These are phyloP conservation scores for Muntiacus muntjak DNA, from an alignment of 2,113 vertebrate genomes.

Conservation along the genomic window DNA sequence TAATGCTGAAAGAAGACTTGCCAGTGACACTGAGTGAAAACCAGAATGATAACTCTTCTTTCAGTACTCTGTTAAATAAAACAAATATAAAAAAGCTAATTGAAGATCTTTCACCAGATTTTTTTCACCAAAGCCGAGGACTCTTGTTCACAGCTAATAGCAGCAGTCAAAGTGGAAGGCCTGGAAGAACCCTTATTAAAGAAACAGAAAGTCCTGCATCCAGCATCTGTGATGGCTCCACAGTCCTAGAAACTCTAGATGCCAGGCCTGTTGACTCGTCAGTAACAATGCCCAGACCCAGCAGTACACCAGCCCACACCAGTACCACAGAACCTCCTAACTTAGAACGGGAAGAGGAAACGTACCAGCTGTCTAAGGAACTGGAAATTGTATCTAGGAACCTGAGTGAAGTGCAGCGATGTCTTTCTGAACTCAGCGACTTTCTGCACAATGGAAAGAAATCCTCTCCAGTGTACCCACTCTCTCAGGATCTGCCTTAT, in stretches of 20 bases:
- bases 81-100: slow-evolving; percentile 76
- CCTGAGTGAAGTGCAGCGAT: slow-evolving; percentile 86
- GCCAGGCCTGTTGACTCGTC: slow-evolving; percentile 78
- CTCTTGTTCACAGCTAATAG: slow-evolving; percentile 84
- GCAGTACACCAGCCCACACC: slow-evolving; percentile 75
- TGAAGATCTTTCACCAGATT: slow-evolving; percentile 77
- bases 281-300: slow-evolving; percentile 31
- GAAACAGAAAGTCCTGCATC: slow-evolving; percentile 82
- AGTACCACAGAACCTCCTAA: slow-evolving; percentile 76
- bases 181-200: slow-evolving; percentile 86
- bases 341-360: slow-evolving; percentile 77
- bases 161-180: slow-evolving; percentile 74
- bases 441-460: slow-evolving; percentile 85
- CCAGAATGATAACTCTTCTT: background rate
- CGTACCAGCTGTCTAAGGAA: slow-evolving; percentile 80
- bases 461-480: slow-evolving; percentile 80
- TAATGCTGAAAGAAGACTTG: slow-evolving; percentile 79
- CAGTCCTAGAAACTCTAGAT: slow-evolving; percentile 73
- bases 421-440: slow-evolving; percentile 86
- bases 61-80: slow-evolving; percentile 66
- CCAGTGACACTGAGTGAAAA: slow-evolving; percentile 20
- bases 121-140: slow-evolving; percentile 76
- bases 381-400: slow-evolving; percentile 85
- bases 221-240: background rate
- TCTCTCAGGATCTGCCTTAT: slow-evolving; percentile 85